Percentiles rank a stretch among this genome's conserved stretches.
Conservation (phyloP, 2,113 vertebrate genomes). For the Rhinichthys klamathensis region DNA sequence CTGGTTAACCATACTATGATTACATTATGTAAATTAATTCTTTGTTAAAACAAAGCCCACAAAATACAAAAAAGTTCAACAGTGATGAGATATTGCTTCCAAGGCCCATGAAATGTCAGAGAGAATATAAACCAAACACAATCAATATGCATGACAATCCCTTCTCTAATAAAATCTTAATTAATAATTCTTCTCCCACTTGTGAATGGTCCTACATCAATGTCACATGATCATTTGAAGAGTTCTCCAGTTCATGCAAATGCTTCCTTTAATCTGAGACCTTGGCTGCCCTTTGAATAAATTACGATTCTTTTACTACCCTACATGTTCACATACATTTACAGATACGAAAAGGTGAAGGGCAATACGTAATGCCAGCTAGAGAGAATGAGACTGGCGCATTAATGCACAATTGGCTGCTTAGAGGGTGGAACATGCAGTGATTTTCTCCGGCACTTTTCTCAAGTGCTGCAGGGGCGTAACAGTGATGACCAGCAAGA, state of each 20-base stretch:
- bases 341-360: constrained; percentile 38
- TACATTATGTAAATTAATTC: no score
- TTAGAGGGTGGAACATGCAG: constrained; percentile 22
- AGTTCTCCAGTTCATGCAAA: constrained; percentile 43
- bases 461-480: constrained; percentile 12
- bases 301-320: constrained; percentile 40
- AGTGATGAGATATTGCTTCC: background rate
- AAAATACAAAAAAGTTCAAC: background rate
- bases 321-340: constrained; percentile 31
- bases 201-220: constrained; percentile 35
- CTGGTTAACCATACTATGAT: no score
- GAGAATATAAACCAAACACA: constrained; percentile 16
- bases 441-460: constrained; percentile 6
- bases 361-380: background rate
- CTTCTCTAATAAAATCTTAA: constrained; percentile 28
- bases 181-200: constrained; percentile 2
- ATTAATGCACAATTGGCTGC: constrained; percentile 28
- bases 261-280: constrained; percentile 36
- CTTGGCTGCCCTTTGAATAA: constrained; percentile 36
- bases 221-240: constrained; percentile 40
- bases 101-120: background rate
- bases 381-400: constrained; percentile 8
- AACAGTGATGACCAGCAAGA: constrained; percentile 6
- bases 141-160: background rate
- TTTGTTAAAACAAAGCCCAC: no score